These are phyloP conservation scores for Euura saliciscinereae DNA, from an alignment of 1,140 invertebrate genomes.

Conservation along the genomic window DNA sequence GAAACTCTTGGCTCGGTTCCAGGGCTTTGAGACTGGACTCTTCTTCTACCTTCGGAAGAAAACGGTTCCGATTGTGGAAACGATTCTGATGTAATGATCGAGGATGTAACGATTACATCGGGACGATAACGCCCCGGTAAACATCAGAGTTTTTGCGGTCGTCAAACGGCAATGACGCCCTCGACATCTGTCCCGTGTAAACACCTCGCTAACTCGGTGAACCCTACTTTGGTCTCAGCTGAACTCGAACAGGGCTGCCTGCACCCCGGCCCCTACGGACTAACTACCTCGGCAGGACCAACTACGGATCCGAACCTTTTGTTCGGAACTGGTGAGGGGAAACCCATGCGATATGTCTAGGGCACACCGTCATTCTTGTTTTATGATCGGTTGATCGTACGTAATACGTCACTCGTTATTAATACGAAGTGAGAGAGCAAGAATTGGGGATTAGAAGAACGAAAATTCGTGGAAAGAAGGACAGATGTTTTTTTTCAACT, in stretches of 20 bases:
- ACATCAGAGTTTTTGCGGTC: neutral
- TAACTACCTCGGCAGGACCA: constrained; percentile 3
- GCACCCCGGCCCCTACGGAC: neutral
- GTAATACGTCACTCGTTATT: no score
- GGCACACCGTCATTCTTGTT: no score
- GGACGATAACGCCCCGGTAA: neutral
- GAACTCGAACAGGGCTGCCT: neutral
- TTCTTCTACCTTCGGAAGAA: neutral
- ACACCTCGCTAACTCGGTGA: neutral
- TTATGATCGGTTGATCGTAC: no score
- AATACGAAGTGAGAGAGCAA: no score
- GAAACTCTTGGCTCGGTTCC: no score
- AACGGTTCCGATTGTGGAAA: neutral
- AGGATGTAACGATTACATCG: neutral
- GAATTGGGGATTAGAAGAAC: no score
- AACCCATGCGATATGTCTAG: neutral
- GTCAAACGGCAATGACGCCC: constrained; percentile 1
- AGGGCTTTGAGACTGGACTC: no score
- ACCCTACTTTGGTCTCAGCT: neutral
- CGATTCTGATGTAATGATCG: neutral
- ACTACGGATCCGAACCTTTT: neutral
- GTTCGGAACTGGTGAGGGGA: neutral
- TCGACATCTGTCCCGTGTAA: constrained; percentile 4
- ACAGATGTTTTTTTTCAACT: no score
- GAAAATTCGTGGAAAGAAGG: no score